Base-by-base conservation (phyloP, 2,888 invertebrate species). In the Drosophila imparisetae region DNA sequence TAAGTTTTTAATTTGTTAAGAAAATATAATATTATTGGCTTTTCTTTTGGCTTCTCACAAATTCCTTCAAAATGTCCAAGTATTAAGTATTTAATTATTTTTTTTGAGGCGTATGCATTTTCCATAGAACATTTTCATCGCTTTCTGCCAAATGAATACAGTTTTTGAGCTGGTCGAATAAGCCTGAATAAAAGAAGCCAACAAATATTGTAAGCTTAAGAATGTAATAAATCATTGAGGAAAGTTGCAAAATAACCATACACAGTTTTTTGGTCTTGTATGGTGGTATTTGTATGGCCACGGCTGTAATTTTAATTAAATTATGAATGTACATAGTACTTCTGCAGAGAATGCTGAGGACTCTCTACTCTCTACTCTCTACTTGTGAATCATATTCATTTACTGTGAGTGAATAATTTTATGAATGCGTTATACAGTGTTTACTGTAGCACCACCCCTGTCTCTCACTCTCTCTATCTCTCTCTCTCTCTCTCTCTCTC, bases 371-470 rank as follows among this genome's bases (percentile, higher is more conserved):
- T 45, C 45, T 21, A 21, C 15, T 21, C 45, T 4, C 24, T 4
- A 8, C 24, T 21, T 45, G 45, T 1, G 8, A 45, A 8, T 8
- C 45, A 45, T 45, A 45, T 8, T 24, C 4, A 45, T 15, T 24
- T 45, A 15, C 45, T 45, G 21, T 45, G 8, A 45, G 45, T 45
- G 45, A 8, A 45, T 24, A 45, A 45, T 45, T 45, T 45, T 45
- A 8, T 4, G 21, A 24, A 45, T 45, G 45, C 8, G 4, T 8
- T 45, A 45, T 24, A 15, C 34, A 54, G 54, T 49, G 45, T 6
- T 24, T 29, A 67, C 78, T 75, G 76, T 72, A 50, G 38, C 13
- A 29, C 8, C 13, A 30, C 13, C 18, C 18, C 11, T 24, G 2
- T 49, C 3, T 34, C 13, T 10, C 13, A 3, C 6, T 52, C 18